Conservation (phyloP, 2,113 vertebrate genomes). For the Malurus elegans region DNA sequence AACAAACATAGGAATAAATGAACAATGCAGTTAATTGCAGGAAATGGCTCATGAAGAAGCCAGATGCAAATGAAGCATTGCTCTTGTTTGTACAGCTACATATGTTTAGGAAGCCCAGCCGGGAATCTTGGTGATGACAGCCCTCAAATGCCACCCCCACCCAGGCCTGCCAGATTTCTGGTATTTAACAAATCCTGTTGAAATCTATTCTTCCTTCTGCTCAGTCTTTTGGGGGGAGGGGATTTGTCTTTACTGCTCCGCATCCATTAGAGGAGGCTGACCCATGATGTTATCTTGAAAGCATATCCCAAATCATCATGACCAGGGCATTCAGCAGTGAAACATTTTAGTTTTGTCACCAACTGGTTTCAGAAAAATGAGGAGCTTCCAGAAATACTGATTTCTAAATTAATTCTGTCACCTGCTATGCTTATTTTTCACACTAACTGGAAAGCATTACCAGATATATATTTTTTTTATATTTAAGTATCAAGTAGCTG, state of each 20-base stretch:
- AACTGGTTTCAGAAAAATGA: neutral
- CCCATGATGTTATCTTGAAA: neutral
- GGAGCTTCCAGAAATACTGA: neutral
- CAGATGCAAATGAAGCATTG: neutral
- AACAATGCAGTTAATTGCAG: neutral
- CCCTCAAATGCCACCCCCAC: neutral
- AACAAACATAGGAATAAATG: neutral
- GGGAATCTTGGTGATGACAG: neutral
- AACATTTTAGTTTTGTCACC: neutral
- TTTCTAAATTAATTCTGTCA: neutral
- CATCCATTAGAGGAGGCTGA: neutral
- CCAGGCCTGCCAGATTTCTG: neutral
- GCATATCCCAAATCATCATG: neutral
- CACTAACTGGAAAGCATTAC: neutral
- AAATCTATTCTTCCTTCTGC: neutral
- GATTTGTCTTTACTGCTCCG: neutral
- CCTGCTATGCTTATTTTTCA: neutral
- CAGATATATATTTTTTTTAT: accelerated
- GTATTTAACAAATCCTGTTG: neutral
- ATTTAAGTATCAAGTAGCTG: neutral
- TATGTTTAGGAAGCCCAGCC: neutral
- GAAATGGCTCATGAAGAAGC: neutral
- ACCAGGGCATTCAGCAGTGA: neutral
- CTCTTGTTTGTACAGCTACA: neutral
- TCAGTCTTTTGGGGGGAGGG: neutral